Base-by-base conservation (phyloP, 2,888 invertebrate genomes). In the Oegoconia quadripuncta region DNA sequence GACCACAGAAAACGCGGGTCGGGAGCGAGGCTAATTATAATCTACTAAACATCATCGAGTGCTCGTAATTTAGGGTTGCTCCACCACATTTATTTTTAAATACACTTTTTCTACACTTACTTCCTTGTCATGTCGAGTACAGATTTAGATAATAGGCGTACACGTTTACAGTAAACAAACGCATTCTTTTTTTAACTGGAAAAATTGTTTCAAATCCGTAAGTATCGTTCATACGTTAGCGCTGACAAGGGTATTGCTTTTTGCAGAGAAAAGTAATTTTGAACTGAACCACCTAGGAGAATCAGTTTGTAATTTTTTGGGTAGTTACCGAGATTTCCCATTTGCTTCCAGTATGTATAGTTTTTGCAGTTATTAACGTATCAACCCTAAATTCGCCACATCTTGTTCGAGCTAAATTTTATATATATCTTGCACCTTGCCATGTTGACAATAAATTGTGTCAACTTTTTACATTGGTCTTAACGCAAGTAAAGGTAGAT, bases 21-120 rank as follows among this genome's bases (percentile, higher is more conserved):
- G 68, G 74, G 69, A 73, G 73, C 75, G 65, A 64, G 63, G 79
- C 86, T 86, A 87, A 84, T 87, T 87, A 87, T 87, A 87, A 82
- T 83, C 83, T 74, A 76, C 84, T 82, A 80, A 83, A 82, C 79
- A 81, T 82, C 81, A 83, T 80, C 78, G 80, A 76, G 76, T 74
- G 74, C 67, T 75, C 63, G 75, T 77, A 77, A 78, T 55, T 74
- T 83, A 78, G 84, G 86, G 82, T 80, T 74, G 79, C 72, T 60
- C 65, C 71, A 73, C 61, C 50, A 48, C 53, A 66, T 68, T 64
- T 81, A 79, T 80, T 81, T 82, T 74, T 76, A 75, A 77, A 80
- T 68, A 66, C 50, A 51, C 49, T 67, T 74, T 74, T 74, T 74
- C 59, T 59, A 58, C 52, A 46, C 53, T 58, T 57, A 62, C 67